Evolutionary conservation across 2,888 invertebrate species (phyloP).

Genomic region (Chrysomela aeneicollis): DNA sequence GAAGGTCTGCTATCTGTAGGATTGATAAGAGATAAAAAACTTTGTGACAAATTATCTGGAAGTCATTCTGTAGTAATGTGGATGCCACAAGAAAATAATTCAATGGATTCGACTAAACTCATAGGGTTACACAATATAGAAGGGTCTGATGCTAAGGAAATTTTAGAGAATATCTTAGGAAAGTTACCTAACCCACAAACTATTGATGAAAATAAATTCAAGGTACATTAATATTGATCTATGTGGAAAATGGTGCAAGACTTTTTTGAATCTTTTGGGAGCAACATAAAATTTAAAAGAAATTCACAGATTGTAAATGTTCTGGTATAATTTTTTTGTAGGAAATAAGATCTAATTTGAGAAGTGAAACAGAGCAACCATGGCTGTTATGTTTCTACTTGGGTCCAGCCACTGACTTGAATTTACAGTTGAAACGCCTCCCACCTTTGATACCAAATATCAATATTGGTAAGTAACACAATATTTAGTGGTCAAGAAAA

Average conservation of each 20-base stretch:
- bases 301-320: background rate
- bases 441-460: conserved; percentile 66
- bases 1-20: conserved; percentile 65
- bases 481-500: background rate
- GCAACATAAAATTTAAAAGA: too few relatives aligned
- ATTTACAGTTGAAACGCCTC: conserved; percentile 69
- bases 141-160: conserved; percentile 64
- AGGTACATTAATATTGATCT: conserved; percentile 62
- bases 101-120: conserved; percentile 26
- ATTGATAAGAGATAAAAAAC: conserved; percentile 58
- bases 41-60: conserved; percentile 63
- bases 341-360: conserved; percentile 45
- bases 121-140: conserved; percentile 47
- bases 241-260: too few relatives aligned
- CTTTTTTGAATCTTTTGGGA: too few relatives aligned
- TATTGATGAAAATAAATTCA: conserved; percentile 66
- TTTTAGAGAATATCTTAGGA: conserved; percentile 67
- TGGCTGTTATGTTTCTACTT: conserved; percentile 68
- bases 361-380: conserved; percentile 54
- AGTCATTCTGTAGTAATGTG: conserved; percentile 54
- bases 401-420: conserved; percentile 63
- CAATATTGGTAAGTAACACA: conserved; percentile 60
- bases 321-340: conserved; percentile 26
- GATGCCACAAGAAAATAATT: conserved; percentile 48
- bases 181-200: conserved; percentile 69